Evolutionary conservation across 2,888 invertebrate species (phyloP), one percentile per base, ranked within the genome.

Genomic region (Lepidochrysops patricia): DNA sequence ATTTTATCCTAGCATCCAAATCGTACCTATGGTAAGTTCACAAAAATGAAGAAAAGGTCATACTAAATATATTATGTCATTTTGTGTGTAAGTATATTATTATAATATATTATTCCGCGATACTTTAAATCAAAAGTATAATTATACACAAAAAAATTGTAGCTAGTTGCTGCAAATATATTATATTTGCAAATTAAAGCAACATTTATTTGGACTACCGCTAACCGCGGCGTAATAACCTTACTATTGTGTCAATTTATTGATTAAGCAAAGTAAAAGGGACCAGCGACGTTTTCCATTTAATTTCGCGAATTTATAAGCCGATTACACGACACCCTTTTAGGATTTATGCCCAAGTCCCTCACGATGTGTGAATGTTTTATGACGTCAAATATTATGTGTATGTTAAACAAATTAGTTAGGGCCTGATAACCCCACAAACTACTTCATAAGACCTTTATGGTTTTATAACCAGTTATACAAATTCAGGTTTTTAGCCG

Each of bases 271-370:
- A 50, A 50, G 25, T 43, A 43, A 43, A 50, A 50, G 50, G 25
- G 50, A 26, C 50, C 50, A 52, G 27, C 9, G 15, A 57, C 23
- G 25, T 57, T 57, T 57, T 35, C 35, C 57, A 37, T 57, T 57
- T 57, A 57, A 57, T 57, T 57, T 57, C 13, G n/a, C 56, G 19
- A 57, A 57, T 34, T 34, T 57, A 57, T 57, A 57, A 57, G 34
- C 57, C 35, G 37, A 34, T 57, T 57, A 57, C 57, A 56, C 37
- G 25, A 57, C 35, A 57, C 34, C 57, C 37, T 57, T 57, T 57
- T 57, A 35, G 57, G 57, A 35, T 57, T 57, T 57, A 37, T 35
- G 35, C 5, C 23, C 26, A 23, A 56, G 57, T 57, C 26, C 35
- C 57, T n/a, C 15, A 57, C 34, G 25, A 57, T 56, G 37, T 35